Conservation (phyloP, 2,797 vertebrate genomes). For the Sitta carolinensis region DNA sequence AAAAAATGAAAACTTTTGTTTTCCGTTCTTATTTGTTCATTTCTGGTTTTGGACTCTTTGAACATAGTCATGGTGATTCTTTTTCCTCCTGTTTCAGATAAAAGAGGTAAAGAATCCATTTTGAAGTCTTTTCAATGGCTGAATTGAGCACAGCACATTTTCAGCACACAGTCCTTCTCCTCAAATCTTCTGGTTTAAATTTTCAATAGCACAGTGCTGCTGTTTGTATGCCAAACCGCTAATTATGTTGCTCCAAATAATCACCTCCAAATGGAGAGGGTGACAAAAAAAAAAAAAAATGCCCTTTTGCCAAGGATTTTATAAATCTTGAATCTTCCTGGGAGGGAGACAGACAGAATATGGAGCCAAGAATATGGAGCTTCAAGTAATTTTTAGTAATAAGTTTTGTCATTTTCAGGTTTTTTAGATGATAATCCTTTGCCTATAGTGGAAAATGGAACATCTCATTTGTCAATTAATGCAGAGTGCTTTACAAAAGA, state of each 20-base stretch:
- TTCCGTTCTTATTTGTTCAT: neutral
- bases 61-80: accelerated
- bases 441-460: neutral
- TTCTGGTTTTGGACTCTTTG: neutral
- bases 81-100: neutral
- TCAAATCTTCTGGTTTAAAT: neutral
- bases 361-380: neutral
- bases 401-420: neutral
- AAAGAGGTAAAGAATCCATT: neutral
- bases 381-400: neutral
- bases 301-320: neutral
- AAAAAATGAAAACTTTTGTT: neutral
- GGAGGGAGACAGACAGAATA: neutral
- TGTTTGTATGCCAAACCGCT: neutral
- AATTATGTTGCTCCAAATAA: neutral
- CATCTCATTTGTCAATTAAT: constrained; percentile 44
- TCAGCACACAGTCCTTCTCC: neutral
- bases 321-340: neutral
- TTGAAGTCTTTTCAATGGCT: neutral
- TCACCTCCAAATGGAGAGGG: neutral
- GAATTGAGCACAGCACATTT: neutral
- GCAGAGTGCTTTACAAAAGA: neutral
- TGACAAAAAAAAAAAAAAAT: neutral
- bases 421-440: neutral
- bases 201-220: neutral